Evolutionary conservation across 2,797 vertebrate genomes (phyloP).

Genomic region (Zonotrichia albicollis): DNA sequence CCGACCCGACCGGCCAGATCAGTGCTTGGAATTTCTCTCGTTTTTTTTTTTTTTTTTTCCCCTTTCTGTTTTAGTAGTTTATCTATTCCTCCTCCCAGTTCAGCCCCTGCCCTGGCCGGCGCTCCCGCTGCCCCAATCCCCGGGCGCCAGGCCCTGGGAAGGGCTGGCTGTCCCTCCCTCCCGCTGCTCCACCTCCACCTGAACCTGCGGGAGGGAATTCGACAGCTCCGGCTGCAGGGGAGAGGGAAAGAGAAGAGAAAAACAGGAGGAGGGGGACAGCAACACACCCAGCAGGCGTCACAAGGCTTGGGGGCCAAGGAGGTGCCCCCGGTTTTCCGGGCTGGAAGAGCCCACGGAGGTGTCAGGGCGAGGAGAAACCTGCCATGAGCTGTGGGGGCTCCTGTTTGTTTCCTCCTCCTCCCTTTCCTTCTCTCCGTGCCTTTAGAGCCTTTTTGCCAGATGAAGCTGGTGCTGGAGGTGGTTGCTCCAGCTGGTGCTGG

Average conservation of each 20-base stretch:
- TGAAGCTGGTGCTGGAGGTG: rapidly evolving
- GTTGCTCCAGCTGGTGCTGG: rapidly evolving
- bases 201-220: not conserved
- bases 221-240: not conserved
- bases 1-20: not conserved
- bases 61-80: not conserved
- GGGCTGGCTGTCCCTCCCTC: slow-evolving; percentile 24
- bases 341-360: not conserved
- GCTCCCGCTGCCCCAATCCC: not conserved
- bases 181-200: slow-evolving; percentile 55
- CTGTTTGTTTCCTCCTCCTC: not conserved
- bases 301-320: not conserved
- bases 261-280: not conserved
- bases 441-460: not conserved
- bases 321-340: not conserved
- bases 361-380: not conserved
- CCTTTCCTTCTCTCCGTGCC: not conserved
- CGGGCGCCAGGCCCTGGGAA: not conserved
- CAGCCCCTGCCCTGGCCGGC: not conserved
- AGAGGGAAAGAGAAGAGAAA: not conserved
- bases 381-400: rapidly evolving
- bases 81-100: not conserved
- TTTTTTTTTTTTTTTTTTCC: not conserved
- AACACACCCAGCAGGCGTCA: not conserved
- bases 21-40: not conserved